These are phyloP conservation scores for Coregonus suidteri DNA, from an alignment of 2,797 vertebrate genomes.

Conservation along the genomic window DNA sequence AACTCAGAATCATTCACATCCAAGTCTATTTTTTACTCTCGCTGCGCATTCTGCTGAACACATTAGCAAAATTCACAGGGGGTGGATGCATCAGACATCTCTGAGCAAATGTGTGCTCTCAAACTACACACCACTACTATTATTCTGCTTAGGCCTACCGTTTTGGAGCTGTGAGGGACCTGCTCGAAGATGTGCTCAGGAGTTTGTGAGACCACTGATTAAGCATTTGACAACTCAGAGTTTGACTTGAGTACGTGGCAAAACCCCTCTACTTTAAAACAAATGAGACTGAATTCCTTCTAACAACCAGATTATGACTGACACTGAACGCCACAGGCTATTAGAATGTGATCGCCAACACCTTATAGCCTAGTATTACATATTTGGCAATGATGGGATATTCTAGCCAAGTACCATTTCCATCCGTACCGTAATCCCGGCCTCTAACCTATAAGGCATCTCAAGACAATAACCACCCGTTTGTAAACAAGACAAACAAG, in stretches of 20 bases:
- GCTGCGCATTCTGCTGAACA: conserved; percentile 29
- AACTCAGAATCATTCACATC: conserved; percentile 60
- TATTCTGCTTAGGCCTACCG: not conserved
- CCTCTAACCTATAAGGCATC: not conserved
- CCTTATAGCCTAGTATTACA: not conserved
- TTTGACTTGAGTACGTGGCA: no score
- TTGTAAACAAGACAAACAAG: not conserved
- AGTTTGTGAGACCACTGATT: no score
- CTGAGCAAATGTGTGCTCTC: not conserved
- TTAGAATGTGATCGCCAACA: not conserved
- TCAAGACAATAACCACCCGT: not conserved
- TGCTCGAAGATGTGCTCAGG: no score
- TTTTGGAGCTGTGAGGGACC: no score
- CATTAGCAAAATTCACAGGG: conserved; percentile 27
- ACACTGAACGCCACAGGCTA: not conserved
- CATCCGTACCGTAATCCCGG: no score
- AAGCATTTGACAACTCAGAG: no score
- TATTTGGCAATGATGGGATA: no score
- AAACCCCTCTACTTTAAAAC: no score
- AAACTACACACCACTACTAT: not conserved
- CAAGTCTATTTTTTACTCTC: conserved; percentile 61
- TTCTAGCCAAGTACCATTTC: no score
- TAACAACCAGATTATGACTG: no score
- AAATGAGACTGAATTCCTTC: no score
- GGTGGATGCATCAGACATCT: not conserved